Evolutionary conservation across 2,888 invertebrate species (phyloP).

Genomic region (Harpalus rufipes): DNA sequence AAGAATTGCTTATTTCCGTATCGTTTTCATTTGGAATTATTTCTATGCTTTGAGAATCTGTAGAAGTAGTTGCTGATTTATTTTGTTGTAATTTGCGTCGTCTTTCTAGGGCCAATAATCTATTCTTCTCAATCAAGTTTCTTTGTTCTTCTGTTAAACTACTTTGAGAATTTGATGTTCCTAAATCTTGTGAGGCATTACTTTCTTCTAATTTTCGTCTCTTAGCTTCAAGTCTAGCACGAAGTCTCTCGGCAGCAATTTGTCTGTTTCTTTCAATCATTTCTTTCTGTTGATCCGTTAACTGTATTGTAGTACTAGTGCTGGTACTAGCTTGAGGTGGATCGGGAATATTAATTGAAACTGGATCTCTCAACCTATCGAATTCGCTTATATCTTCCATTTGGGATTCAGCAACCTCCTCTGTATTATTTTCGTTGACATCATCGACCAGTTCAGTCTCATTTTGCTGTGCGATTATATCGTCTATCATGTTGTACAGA

Average conservation of each 20-base stretch:
- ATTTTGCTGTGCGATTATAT: slow-evolving; percentile 71
- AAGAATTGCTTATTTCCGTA: too few species aligned
- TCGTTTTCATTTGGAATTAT: neutral
- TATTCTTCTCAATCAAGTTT: slow-evolving; percentile 84
- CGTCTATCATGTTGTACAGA: slow-evolving; percentile 81
- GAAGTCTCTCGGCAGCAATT: slow-evolving; percentile 55
- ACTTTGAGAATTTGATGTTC: slow-evolving; percentile 69
- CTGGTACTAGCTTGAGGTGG: slow-evolving; percentile 73
- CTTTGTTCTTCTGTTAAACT: slow-evolving; percentile 81
- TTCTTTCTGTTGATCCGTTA: slow-evolving; percentile 83
- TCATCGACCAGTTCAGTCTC: slow-evolving; percentile 67
- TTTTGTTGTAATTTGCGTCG: slow-evolving; percentile 2
- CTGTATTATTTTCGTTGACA: neutral
- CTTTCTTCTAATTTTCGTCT: slow-evolving; percentile 43
- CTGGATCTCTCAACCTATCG: slow-evolving; percentile 78
- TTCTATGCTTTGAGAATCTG: neutral
- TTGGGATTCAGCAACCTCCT: slow-evolving; percentile 24
- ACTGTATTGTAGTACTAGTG: slow-evolving; percentile 72
- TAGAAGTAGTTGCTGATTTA: neutral
- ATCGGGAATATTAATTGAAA: slow-evolving; percentile 69
- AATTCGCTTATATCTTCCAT: slow-evolving; percentile 70
- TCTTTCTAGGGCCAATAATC: slow-evolving; percentile 71
- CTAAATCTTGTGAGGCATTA: neutral
- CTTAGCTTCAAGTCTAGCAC: slow-evolving; percentile 56
- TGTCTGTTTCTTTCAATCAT: slow-evolving; percentile 84